These are phyloP conservation scores for Cynoglossus semilaevis DNA, from an alignment of 2,113 vertebrate species.

Conservation along the genomic window DNA sequence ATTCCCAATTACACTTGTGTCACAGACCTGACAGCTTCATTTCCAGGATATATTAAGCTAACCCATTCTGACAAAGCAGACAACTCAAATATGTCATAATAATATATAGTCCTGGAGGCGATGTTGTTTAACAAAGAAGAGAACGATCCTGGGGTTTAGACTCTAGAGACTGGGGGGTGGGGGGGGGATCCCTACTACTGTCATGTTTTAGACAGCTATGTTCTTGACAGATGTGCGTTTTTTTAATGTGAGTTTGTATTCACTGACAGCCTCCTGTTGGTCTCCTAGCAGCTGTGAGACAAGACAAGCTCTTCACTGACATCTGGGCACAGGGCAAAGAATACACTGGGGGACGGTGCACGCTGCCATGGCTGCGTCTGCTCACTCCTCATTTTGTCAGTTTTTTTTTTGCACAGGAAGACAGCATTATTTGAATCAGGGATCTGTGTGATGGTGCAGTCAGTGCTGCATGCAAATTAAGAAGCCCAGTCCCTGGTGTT, in stretches of 20 bases:
- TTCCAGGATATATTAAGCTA: background rate
- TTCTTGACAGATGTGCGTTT: background rate
- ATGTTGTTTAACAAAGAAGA: slow-evolving; percentile 15
- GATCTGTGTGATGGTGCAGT: slow-evolving; percentile 16
- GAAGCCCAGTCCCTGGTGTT: slow-evolving; percentile 8
- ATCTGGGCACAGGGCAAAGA: slow-evolving; percentile 22
- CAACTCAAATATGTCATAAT: background rate
- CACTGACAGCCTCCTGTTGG: slow-evolving; percentile 40
- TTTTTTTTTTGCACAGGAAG: background rate
- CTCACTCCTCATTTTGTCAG: background rate
- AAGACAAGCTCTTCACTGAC: slow-evolving; percentile 39
- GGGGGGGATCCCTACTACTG: slow-evolving; percentile 12
- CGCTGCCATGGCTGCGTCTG: slow-evolving; percentile 5
- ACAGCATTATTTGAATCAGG: slow-evolving; percentile 8
- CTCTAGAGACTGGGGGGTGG: slow-evolving; percentile 1
- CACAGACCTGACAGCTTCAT: background rate
- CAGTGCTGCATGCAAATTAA: slow-evolving; percentile 27
- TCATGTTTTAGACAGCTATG: slow-evolving; percentile 24
- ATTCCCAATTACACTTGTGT: too few species aligned
- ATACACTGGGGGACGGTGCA: slow-evolving; percentile 26
- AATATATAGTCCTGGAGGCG: background rate
- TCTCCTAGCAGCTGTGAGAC: slow-evolving; percentile 52
- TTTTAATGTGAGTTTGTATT: slow-evolving; percentile 28
- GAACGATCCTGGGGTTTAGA: background rate
- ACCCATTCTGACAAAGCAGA: slow-evolving; percentile 2